Evolutionary conservation across 1,140 invertebrate species (phyloP), one percentile per base, ranked within the genome.

Genomic region (Physella acuta): DNA sequence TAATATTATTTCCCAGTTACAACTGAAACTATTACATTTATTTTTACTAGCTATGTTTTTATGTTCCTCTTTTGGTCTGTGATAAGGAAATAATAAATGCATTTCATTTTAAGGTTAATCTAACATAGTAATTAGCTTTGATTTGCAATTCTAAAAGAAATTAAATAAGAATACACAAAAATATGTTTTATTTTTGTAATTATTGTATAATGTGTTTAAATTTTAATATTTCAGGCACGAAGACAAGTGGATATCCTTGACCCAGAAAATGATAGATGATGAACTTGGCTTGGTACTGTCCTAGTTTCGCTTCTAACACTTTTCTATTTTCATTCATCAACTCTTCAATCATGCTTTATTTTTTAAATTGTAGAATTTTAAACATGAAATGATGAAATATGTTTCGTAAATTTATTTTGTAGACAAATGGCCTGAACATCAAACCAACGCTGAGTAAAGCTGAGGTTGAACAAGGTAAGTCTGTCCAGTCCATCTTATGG

Each of bases 241-340:
- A 34, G 8, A 3, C 24, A 33, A 0, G 5, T 58, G 56, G 56
- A 30, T 8, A 4, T 58, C 30, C 17, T 34, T 58, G 2, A 58
- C 56, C 8, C 56, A 58, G 33, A 33, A 58, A 34, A 58, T 58
- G 56, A 34, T 58, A 33, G 56, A 58, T 20, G 56, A 58, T 17
- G 56, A 58, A n/a, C 56, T 58, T 31, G 56, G 56, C n/a, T 58
- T 58, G 56, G 56, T 58, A 24, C n/a, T n/a, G n/a, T n/a, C n/a
- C n/a, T n/a, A 58, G 56, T 58, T 8, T 33, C 3, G 51, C 20
- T 53, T 4, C 4, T 8, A 20, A 4, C 4, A 8, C 3, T 53
- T 8, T 8, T n/a, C 28, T 53, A 8, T 53, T 3, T 5, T 8
- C 3, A 8, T 53, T 4, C 51, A 8, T 4, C n/a, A 24, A 55